Evolutionary conservation across 1,140 invertebrate species (phyloP).

Genomic region (Holotrichia oblita): DNA sequence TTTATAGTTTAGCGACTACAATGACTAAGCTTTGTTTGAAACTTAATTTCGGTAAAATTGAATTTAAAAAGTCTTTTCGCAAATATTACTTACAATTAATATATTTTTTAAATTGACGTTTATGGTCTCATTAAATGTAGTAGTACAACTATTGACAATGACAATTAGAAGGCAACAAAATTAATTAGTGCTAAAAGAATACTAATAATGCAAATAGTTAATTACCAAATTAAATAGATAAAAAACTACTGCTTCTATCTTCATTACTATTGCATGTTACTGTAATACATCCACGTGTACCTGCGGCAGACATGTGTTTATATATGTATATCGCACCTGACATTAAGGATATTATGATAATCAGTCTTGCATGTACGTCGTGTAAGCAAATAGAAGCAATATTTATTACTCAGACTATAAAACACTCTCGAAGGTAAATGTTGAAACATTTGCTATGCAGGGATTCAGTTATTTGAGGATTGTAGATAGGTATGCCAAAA

Average conservation of each 20-base stretch:
- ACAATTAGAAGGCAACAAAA: conserved; percentile 19
- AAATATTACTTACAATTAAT: no score
- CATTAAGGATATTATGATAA: conserved; percentile 26
- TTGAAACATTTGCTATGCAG: conserved; percentile 24
- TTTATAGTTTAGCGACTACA: no score
- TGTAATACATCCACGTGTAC: not conserved
- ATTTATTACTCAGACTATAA: not conserved
- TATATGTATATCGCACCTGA: conserved; percentile 5
- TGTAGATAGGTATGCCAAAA: not conserved
- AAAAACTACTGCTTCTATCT: not conserved
- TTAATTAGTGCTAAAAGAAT: conserved; percentile 31
- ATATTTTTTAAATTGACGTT: not conserved
- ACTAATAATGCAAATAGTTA: conserved; percentile 24
- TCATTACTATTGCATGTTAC: not conserved
- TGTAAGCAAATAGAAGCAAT: conserved; percentile 27
- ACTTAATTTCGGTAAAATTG: no score
- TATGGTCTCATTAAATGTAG: not conserved
- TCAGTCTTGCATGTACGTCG: not conserved
- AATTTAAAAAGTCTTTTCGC: no score
- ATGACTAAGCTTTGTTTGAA: no score
- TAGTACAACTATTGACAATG: conserved; percentile 10
- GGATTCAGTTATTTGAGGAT: not conserved
- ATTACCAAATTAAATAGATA: conserved; percentile 26
- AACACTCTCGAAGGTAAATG: conserved; percentile 4
- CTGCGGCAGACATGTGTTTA: not conserved